Conservation (phyloP, 2,113 vertebrate species). For the Ceyx melanurus region DNA sequence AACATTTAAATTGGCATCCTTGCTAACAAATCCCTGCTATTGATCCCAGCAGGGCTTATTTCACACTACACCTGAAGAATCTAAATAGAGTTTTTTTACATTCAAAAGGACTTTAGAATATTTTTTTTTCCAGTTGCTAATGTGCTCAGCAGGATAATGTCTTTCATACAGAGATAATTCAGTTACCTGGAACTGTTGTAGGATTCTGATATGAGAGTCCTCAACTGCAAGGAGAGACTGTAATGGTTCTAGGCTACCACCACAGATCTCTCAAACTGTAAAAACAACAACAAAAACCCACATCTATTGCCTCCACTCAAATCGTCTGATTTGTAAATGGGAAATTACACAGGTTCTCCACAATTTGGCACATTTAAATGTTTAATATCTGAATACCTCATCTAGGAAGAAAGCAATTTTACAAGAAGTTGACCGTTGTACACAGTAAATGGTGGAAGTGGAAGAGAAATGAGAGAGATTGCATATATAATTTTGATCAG, state of each 20-base stretch:
- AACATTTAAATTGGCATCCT: slow-evolving; percentile 65
- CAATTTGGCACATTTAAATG: background rate
- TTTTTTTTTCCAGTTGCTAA: background rate
- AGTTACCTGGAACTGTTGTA: background rate
- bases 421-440: background rate
- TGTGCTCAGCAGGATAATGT: background rate
- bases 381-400: background rate
- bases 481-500: background rate
- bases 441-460: background rate
- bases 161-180: background rate
- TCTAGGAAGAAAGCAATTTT: background rate
- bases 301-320: background rate
- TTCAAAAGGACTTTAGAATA: background rate
- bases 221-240: background rate
- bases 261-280: background rate
- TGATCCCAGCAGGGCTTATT: slow-evolving; percentile 49
- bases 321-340: background rate
- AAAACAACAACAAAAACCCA: background rate
- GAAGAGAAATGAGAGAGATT: background rate
- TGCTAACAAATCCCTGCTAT: slow-evolving; percentile 57
- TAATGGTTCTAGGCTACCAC: background rate
- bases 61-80: slow-evolving; percentile 32
- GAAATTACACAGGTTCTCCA: background rate
- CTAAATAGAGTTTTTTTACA: slow-evolving; percentile 40
- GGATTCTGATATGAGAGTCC: background rate